A percentile compares a stretch with the other conserved stretches of the same genome.
Conservation (phyloP, 2,113 vertebrate genomes). For the Oxygymnocypris stewartii region DNA sequence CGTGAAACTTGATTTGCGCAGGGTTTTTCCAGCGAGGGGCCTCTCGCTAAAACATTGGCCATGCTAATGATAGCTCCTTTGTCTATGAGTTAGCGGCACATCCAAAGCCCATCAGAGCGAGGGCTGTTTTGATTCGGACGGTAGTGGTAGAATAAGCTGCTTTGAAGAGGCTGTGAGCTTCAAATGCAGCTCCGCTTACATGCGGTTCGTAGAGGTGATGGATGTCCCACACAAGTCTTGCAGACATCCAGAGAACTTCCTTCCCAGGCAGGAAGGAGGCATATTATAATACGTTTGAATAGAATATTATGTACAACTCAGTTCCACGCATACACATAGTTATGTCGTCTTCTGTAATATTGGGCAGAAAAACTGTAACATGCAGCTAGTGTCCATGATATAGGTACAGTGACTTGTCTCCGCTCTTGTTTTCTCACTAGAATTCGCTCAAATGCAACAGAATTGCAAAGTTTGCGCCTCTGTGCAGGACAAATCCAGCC, state of each 20-base stretch:
- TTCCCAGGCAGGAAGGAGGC: not conserved
- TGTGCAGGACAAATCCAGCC: constrained; percentile 8
- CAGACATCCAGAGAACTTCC: not conserved
- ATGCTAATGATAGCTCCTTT: constrained; percentile 54
- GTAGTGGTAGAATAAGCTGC: constrained; percentile 28
- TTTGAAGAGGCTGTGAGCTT: not conserved
- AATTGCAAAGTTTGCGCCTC: constrained; percentile 18
- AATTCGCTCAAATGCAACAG: not conserved
- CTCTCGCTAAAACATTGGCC: constrained; percentile 51
- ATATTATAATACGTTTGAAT: too few species aligned
- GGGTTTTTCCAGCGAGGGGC: constrained; percentile 50
- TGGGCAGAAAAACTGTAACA: not conserved
- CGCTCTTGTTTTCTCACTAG: not conserved
- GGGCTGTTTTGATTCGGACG: constrained; percentile 33
- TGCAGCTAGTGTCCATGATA: not conserved
- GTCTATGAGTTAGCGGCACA: constrained; percentile 39
- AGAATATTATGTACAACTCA: not conserved
- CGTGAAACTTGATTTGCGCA: constrained; percentile 60
- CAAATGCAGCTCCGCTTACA: constrained; percentile 4
- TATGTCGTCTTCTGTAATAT: not conserved
- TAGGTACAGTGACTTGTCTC: not conserved
- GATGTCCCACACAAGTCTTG: not conserved
- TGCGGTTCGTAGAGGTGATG: constrained; percentile 23
- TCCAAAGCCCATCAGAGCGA: constrained; percentile 15
- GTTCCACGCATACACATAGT: not conserved